A percentile compares a stretch with the other conserved stretches of the same genome.
Conservation (phyloP, 2,113 vertebrate genomes). For the Silurus meridionalis region DNA sequence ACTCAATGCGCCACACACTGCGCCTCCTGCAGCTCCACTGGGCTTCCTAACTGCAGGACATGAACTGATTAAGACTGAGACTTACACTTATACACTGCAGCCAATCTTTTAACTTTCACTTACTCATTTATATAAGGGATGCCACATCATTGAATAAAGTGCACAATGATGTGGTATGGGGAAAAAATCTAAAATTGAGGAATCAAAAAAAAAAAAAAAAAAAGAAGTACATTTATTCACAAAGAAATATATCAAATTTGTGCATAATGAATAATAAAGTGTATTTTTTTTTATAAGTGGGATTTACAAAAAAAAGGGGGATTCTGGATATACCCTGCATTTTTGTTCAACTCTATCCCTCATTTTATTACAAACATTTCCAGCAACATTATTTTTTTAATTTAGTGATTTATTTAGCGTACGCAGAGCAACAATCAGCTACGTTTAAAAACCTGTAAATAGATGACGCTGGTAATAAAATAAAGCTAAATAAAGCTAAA, state of each 20-base stretch:
- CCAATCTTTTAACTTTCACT: conserved; percentile 41
- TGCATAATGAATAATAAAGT: too few relatives aligned
- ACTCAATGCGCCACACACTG: conserved; percentile 43
- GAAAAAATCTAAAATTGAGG: not conserved
- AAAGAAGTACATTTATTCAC: not conserved
- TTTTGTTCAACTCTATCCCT: not conserved
- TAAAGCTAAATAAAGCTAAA: not conserved
- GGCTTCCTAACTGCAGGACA: not conserved
- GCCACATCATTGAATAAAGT: not conserved
- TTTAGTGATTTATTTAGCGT: too few relatives aligned
- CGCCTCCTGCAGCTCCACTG: conserved; percentile 23
- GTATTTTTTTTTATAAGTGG: too few relatives aligned
- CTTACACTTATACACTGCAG: conserved; percentile 3
- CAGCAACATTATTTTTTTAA: not conserved
- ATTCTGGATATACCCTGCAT: not conserved
- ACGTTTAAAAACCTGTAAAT: not conserved
- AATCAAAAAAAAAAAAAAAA: not conserved
- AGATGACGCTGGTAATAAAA: not conserved
- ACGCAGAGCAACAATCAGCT: not conserved
- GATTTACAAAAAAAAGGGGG: not conserved
- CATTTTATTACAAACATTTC: not conserved
- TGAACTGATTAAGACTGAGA: conserved; percentile 23
- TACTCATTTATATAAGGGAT: not conserved
- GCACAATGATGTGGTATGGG: not conserved
- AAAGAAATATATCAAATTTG: too few relatives aligned